Evolutionary conservation across 2,797 vertebrate species (phyloP).

Genomic region (Petrocephalus schoutedeni): DNA sequence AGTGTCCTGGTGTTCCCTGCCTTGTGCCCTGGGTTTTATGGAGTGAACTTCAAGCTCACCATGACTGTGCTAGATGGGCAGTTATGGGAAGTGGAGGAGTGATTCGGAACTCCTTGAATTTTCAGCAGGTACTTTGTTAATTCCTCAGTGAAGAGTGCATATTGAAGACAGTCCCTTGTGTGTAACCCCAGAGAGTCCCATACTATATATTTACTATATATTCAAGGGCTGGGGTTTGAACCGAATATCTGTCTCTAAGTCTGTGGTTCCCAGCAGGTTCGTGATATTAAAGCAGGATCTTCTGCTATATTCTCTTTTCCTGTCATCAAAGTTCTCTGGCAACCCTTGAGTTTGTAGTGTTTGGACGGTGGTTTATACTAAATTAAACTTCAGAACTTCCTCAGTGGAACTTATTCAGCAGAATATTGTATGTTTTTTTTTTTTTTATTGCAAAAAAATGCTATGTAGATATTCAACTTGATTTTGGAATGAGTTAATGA

Average conservation of each 20-base stretch:
- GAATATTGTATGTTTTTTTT: not conserved
- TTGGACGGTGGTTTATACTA: not conserved
- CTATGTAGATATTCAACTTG: not conserved
- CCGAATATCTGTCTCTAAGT: not conserved
- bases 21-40: not conserved
- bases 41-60: not conserved
- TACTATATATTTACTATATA: not conserved
- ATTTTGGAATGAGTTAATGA: constrained; percentile 18
- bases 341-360: not conserved
- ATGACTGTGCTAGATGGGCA: not conserved
- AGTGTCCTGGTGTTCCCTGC: not conserved
- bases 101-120: not conserved
- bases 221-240: not conserved
- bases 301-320: not conserved
- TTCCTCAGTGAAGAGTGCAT: not conserved
- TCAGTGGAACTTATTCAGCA: not conserved
- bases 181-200: not conserved
- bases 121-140: not conserved
- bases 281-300: not conserved
- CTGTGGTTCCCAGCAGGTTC: not conserved
- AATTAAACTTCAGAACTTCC: constrained; percentile 14
- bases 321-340: not conserved
- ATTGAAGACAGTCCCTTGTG: not conserved
- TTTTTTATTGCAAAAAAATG: not conserved
- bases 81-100: not conserved